Conservation (phyloP, 2,888 invertebrate species). For the Pterobdella sp. region DNA sequence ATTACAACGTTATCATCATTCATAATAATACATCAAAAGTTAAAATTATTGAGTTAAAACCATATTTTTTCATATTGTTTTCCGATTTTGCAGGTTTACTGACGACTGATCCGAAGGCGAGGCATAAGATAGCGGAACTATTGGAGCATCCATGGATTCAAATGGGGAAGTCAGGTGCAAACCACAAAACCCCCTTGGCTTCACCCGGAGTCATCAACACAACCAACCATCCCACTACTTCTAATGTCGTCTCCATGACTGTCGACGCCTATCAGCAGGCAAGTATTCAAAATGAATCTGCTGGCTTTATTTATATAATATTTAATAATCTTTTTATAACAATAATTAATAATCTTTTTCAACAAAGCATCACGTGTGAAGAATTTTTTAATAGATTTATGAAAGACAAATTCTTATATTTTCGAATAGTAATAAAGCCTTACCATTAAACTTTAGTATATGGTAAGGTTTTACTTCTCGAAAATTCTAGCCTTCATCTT, state of each 20-base stretch:
- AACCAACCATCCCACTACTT: slow-evolving; percentile 38
- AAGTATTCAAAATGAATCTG: slow-evolving; percentile 51
- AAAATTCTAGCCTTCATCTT: no score
- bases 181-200: slow-evolving; percentile 53
- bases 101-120: slow-evolving; percentile 66
- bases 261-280: slow-evolving; percentile 19
- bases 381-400: no score
- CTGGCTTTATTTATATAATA: no score
- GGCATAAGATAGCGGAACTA: slow-evolving; percentile 65
- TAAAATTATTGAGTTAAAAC: background rate
- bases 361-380: no score
- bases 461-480: no score
- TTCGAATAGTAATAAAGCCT: no score
- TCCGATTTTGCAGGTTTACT: slow-evolving; percentile 58
- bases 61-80: slow-evolving; percentile 8
- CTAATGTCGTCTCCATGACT: background rate
- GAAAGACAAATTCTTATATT: no score
- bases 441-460: no score
- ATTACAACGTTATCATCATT: background rate
- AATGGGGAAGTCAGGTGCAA: slow-evolving; percentile 34
- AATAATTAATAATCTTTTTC: no score
- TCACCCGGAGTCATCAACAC: slow-evolving; percentile 59
- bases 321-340: no score
- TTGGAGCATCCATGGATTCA: slow-evolving; percentile 63
- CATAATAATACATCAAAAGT: background rate